Evolutionary conservation across 2,797 vertebrate genomes (phyloP).

Genomic region (Chromobotia macracanthus): DNA sequence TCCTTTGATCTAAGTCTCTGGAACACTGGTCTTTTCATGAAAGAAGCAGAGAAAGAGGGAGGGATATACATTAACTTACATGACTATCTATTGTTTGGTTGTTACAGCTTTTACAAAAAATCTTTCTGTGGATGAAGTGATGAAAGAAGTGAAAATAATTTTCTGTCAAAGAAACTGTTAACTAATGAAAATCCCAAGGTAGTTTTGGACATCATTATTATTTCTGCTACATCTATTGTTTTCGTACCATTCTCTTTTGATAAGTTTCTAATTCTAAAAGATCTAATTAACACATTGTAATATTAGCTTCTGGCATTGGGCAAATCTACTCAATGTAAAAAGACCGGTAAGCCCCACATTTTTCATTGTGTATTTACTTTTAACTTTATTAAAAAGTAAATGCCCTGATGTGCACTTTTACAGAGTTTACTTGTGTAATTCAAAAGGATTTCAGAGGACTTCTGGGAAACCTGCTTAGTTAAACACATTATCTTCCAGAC

Average conservation of each 20-base stretch:
- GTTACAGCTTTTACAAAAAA: not conserved
- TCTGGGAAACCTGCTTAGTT: conserved; percentile 15
- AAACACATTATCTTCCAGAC: conserved; percentile 28
- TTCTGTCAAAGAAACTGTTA: not conserved
- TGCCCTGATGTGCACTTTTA: not conserved
- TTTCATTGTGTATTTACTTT: not conserved
- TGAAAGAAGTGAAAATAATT: conserved; percentile 1
- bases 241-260: not conserved
- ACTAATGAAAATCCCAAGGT: not conserved
- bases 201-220: not conserved
- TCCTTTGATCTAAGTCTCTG: conserved; percentile 61
- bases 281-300: not conserved
- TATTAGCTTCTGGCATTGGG: not conserved
- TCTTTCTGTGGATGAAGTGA: not conserved
- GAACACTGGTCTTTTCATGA: conserved; percentile 65
- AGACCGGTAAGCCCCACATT: not conserved
- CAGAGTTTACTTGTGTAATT: conserved; percentile 28
- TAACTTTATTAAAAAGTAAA: conserved; percentile 8
- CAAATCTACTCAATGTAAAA: not conserved
- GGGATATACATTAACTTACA: conserved; percentile 59
- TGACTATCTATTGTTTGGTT: conserved; percentile 13
- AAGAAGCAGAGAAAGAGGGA: conserved; percentile 16
- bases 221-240: not conserved
- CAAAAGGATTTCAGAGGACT: conserved; percentile 8
- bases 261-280: not conserved